Conservation (phyloP, 2,113 vertebrate species). For the Pandion haliaetus region DNA sequence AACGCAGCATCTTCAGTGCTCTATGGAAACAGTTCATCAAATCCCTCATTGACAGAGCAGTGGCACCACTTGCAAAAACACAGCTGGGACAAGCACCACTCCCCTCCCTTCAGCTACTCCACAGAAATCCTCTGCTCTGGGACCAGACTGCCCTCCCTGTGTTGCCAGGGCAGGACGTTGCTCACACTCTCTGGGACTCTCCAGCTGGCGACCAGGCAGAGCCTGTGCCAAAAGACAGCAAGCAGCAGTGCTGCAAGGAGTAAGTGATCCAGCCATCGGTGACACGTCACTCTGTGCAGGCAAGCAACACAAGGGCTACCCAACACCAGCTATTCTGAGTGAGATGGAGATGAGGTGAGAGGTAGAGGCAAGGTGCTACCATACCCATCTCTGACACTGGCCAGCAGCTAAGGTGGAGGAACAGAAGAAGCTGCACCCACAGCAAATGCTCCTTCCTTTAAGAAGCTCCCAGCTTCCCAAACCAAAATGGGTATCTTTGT, state of each 20-base stretch:
- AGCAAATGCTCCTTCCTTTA: neutral
- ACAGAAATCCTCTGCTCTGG: neutral
- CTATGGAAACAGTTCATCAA: fast-evolving
- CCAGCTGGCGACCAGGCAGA: neutral
- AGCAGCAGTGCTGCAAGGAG: neutral
- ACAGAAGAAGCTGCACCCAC: neutral
- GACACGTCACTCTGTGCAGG: fast-evolving
- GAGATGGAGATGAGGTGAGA: neutral
- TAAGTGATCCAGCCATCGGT: fast-evolving
- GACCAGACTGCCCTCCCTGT: neutral
- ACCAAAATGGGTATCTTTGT: neutral
- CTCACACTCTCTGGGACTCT: neutral
- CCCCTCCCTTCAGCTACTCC: neutral
- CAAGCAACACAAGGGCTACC: neutral
- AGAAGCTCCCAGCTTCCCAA: neutral
- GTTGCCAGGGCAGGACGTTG: neutral
- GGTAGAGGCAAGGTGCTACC: neutral
- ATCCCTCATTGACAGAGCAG: neutral
- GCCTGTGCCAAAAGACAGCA: neutral
- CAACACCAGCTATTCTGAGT: neutral
- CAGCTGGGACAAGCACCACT: neutral
- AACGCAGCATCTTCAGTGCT: fast-evolving
- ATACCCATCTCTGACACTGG: neutral
- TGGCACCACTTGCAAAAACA: neutral
- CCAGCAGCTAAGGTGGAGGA: neutral